Conservation (phyloP, 2,797 vertebrate species). For the Karalla daura region DNA sequence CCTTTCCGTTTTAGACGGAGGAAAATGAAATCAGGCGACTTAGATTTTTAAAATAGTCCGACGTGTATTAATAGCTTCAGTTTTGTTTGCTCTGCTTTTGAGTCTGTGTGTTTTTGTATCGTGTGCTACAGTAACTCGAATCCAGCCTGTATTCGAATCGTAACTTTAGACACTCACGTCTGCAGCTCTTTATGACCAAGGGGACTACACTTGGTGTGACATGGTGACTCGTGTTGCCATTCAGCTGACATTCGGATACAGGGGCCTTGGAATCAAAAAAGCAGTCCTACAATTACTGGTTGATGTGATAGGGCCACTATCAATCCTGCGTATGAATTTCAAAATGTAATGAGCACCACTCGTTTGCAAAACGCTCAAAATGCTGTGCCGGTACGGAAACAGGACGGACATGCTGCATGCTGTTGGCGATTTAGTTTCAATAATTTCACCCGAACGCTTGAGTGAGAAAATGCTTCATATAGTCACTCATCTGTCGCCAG, state of each 20-base stretch:
- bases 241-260: too few species aligned
- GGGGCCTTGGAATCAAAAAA: too few species aligned
- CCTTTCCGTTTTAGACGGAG: background rate
- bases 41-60: background rate
- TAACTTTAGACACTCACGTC: background rate
- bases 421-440: background rate
- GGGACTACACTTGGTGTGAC: background rate
- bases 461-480: background rate
- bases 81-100: background rate
- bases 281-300: too few species aligned
- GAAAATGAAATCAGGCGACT: background rate
- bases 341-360: too few species aligned
- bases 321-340: too few species aligned
- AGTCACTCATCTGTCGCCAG: background rate
- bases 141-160: background rate
- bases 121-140: background rate
- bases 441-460: too few species aligned
- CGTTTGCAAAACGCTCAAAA: too few species aligned
- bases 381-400: too few species aligned
- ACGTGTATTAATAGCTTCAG: background rate
- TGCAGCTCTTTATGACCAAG: background rate
- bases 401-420: background rate
- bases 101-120: conserved; percentile 6
- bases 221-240: too few species aligned
- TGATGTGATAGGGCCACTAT: too few species aligned